Evolutionary conservation across 2,888 invertebrate genomes (phyloP), one percentile per base, ranked within the genome.

Genomic region (Cryptocephalus primarius): DNA sequence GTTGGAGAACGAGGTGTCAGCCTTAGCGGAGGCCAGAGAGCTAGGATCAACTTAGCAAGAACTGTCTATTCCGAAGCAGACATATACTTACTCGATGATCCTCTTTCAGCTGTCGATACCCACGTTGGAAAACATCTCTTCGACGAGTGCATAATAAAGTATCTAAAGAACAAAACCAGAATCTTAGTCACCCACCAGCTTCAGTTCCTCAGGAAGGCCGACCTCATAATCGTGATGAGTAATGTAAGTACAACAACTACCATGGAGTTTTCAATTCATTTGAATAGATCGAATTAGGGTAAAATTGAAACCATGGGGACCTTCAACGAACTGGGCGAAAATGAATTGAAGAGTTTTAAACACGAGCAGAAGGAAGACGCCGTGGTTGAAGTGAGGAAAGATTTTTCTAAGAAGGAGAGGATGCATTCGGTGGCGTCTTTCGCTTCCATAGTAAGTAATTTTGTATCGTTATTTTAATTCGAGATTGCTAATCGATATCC

Each of bases 161-260:
- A 73, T 49, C 60, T 77, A 51, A 67, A 71, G 8, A 70, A 79
- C 49, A 79, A 83, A 62, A 85, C 87, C 1, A 74, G 85, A 34
- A 77, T 91, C 52, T 75, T 91, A 11, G 85, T 88, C 49, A 91
- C 91, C 0, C 90, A 91, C 67, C 90, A 91, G 64, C 70, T 88
- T 34, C 89, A 91, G 62, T 86, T 84, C 59, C 72, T 86, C 33
- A 78, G 78, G 56, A 63, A 74, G 14, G 83, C 80, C 0, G 81
- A 85, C 63, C 72, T 75, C 47, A 76, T 86, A 47, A 65, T 85
- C 51, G 74, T 85, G 42, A 63, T 87, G 34, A 76, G 79, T 48
- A 81, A 83, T 64, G 85, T 62, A 48, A 58, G 61, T 52, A 44
- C 33, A 39, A 22, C 6, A 22, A 22, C 22, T 22, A 22, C 2